These are phyloP conservation scores for Oxyruncus cristatus DNA, from an alignment of 2,113 vertebrate species.

Conservation along the genomic window DNA sequence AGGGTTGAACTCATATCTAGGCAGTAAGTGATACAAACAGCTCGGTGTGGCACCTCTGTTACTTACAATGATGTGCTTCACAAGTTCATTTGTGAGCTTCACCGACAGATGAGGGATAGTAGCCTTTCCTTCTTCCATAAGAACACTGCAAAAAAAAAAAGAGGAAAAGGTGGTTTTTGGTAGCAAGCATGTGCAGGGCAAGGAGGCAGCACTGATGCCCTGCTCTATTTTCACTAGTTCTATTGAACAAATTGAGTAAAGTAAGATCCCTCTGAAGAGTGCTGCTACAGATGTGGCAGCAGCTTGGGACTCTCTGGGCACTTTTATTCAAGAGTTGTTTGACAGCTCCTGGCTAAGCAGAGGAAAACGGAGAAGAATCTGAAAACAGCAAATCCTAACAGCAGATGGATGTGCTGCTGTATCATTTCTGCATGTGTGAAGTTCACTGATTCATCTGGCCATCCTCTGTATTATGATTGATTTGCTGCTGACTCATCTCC, in stretches of 20 bases:
- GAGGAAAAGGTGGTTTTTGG: neutral
- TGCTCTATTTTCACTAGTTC: neutral
- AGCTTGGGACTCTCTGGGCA: neutral
- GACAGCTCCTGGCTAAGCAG: neutral
- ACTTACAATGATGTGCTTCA: slow-evolving; percentile 70
- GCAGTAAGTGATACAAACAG: neutral
- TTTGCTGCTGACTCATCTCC: neutral
- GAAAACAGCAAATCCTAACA: neutral
- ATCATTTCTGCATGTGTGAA: neutral
- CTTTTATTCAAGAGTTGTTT: neutral
- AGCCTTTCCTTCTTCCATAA: slow-evolving; percentile 62
- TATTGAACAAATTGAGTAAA: neutral
- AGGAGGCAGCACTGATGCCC: neutral
- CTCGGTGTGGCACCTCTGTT: neutral
- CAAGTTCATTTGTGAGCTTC: slow-evolving; percentile 70
- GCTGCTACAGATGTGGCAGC: neutral
- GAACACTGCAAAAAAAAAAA: slow-evolving; percentile 14
- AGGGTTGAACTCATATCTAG: neutral
- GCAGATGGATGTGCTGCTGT: neutral
- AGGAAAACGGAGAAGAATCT: neutral
- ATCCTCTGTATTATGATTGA: neutral
- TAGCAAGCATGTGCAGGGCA: fast-evolving
- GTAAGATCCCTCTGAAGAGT: neutral
- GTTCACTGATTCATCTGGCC: neutral
- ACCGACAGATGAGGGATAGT: slow-evolving; percentile 66